Conservation (phyloP, 2,888 invertebrate species). For the Chirona hameri region DNA sequence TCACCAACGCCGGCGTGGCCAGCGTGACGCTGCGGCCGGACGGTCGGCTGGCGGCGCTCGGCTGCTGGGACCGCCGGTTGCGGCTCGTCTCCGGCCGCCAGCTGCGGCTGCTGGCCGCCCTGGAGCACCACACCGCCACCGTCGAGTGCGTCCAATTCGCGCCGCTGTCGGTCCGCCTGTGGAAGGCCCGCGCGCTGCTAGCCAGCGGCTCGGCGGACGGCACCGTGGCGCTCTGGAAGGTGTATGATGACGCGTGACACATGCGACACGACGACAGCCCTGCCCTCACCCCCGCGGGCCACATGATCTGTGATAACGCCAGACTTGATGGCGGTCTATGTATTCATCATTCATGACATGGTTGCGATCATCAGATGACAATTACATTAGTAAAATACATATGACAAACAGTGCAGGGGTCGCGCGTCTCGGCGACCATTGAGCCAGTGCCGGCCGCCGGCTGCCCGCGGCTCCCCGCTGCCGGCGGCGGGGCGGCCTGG, state of each 20-base stretch:
- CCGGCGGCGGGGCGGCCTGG: neutral
- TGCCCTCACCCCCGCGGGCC: too few species aligned
- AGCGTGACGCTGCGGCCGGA: slow-evolving; percentile 36
- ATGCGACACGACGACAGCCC: neutral
- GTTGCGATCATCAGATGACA: neutral
- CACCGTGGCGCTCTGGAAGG: slow-evolving; percentile 38
- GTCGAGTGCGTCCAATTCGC: slow-evolving; percentile 38
- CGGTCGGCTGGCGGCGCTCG: slow-evolving; percentile 36
- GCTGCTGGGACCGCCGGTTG: slow-evolving; percentile 39
- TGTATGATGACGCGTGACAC: slow-evolving; percentile 34
- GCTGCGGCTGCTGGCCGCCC: slow-evolving; percentile 38
- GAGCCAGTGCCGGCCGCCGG: neutral
- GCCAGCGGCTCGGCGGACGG: slow-evolving; percentile 39
- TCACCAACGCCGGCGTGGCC: slow-evolving; percentile 37
- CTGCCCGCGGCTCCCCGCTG: neutral
- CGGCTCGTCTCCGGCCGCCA: slow-evolving; percentile 37
- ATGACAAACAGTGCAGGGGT: neutral
- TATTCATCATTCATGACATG: neutral
- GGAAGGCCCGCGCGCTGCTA: slow-evolving; percentile 34
- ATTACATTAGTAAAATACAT: neutral
- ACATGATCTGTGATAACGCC: too few species aligned
- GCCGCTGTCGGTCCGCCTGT: slow-evolving; percentile 31
- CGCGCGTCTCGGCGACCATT: neutral
- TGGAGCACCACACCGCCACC: slow-evolving; percentile 38
- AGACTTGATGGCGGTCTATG: too few species aligned